phyloP scores from a whole-genome alignment of 2,888 invertebrate species.

The Eilema depressum region DNA sequence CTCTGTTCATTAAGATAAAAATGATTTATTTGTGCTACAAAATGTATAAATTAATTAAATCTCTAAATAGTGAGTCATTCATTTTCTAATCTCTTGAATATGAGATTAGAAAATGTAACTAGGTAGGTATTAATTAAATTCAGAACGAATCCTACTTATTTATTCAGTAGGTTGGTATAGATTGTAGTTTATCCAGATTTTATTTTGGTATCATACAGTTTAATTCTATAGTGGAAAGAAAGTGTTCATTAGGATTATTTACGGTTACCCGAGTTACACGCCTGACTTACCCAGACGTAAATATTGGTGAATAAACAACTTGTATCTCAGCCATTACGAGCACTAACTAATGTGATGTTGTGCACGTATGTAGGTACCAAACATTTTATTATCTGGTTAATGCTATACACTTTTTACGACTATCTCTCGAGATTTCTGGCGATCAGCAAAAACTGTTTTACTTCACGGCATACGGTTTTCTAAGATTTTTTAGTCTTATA shows the following conservation, averaged over 20 bases:
- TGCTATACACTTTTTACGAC: slow-evolving; percentile 51
- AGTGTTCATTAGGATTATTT: slow-evolving; percentile 53
- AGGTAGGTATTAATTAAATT: neutral
- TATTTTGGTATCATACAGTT: slow-evolving; percentile 38
- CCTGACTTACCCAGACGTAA: slow-evolving; percentile 50
- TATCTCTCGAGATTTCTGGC: slow-evolving; percentile 53
- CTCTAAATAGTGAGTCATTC: slow-evolving; percentile 3
- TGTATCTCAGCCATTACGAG: slow-evolving; percentile 37
- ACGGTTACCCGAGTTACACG: slow-evolving; percentile 47
- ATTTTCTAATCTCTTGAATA: neutral
- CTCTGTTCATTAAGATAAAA: neutral
- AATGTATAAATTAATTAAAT: slow-evolving; percentile 15
- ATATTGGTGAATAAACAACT: slow-evolving; percentile 54
- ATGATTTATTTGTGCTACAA: slow-evolving; percentile 3
- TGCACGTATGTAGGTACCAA: slow-evolving; percentile 32
- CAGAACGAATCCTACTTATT: neutral
- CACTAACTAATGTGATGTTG: slow-evolving; percentile 44
- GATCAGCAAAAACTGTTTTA: slow-evolving; percentile 47
- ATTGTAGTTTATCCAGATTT: neutral
- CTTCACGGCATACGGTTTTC: slow-evolving; percentile 41
- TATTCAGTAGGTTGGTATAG: neutral
- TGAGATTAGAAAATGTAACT: neutral
- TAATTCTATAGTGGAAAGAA: slow-evolving; percentile 44
- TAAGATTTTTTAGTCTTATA: slow-evolving; percentile 18
- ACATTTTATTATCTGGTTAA: slow-evolving; percentile 52